These are phyloP conservation scores for Coryphaenoides rupestris DNA, from an alignment of 2,113 vertebrate genomes.

Conservation along the genomic window DNA sequence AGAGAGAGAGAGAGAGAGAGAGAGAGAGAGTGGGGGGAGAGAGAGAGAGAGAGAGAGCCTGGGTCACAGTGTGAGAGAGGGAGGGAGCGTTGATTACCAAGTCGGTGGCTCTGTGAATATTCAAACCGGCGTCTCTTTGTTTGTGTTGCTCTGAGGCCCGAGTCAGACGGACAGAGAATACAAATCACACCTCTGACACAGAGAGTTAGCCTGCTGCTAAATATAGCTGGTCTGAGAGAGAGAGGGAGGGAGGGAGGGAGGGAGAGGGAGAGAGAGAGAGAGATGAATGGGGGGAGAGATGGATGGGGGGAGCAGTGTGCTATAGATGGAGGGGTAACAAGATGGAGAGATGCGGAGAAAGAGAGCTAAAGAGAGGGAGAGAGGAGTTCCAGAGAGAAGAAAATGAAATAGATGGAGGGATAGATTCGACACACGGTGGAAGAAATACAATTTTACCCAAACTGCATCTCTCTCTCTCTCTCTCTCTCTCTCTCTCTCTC, in stretches of 20 bases:
- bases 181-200: conserved; percentile 78
- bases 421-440: not conserved
- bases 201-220: conserved; percentile 76
- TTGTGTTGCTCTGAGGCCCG: conserved; percentile 66
- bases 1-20: too few species aligned
- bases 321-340: not conserved
- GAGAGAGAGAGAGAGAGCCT: conserved; percentile 5
- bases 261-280: conserved; percentile 23
- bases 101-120: conserved; percentile 69
- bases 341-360: not conserved
- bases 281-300: conserved; percentile 39
- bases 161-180: conserved; percentile 71
- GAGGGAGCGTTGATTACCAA: conserved; percentile 69
- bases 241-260: conserved; percentile 40
- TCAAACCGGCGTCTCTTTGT: conserved; percentile 71
- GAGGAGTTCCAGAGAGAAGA: not conserved
- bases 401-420: not conserved
- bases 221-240: conserved; percentile 66
- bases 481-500: not conserved
- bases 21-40: not conserved
- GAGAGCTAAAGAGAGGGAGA: not conserved
- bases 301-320: conserved; percentile 13
- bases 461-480: not conserved
- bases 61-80: not conserved
- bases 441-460: too few species aligned